Evolutionary conservation across 1,140 invertebrate species (phyloP).

Genomic region (Penaeus vannamei): DNA sequence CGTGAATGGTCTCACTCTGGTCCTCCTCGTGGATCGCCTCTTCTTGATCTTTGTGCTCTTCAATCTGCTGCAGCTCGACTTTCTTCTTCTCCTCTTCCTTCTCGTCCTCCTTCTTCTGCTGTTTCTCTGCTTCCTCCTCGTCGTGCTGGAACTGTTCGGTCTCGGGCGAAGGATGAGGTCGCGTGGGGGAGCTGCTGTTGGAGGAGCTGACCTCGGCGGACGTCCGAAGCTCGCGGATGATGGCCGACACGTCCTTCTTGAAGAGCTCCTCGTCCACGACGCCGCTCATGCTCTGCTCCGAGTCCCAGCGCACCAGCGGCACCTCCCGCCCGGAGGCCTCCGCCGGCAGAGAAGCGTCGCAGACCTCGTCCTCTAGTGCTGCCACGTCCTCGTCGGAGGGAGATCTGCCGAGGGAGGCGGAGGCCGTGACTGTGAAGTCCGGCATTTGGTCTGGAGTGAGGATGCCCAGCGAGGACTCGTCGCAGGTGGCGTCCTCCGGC

Average conservation of each 20-base stretch:
- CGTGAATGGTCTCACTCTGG: neutral
- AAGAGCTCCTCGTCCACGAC: slow-evolving; percentile 59
- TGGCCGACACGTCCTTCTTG: slow-evolving; percentile 63
- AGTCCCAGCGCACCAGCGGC: slow-evolving; percentile 51
- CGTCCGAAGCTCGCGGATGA: slow-evolving; percentile 63
- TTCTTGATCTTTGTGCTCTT: neutral
- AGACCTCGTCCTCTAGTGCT: slow-evolving; percentile 65
- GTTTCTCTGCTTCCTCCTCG: slow-evolving; percentile 34
- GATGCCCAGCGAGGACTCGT: slow-evolving; percentile 69
- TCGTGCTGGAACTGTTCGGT: slow-evolving; percentile 55
- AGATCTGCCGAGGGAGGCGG: slow-evolving; percentile 58
- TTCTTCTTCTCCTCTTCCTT: neutral
- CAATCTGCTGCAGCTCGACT: neutral
- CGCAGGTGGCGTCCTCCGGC: slow-evolving; percentile 64
- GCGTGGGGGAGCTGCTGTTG: slow-evolving; percentile 52
- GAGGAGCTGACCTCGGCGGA: slow-evolving; percentile 61
- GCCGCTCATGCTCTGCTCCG: slow-evolving; percentile 47
- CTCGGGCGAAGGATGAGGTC: slow-evolving; percentile 56
- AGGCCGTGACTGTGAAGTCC: slow-evolving; percentile 68
- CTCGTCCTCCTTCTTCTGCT: slow-evolving; percentile 43
- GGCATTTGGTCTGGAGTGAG: slow-evolving; percentile 70
- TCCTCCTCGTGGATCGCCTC: neutral
- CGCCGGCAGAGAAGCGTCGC: slow-evolving; percentile 42
- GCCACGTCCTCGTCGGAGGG: slow-evolving; percentile 68
- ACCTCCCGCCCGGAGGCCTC: slow-evolving; percentile 42